These are phyloP conservation scores for Tychaedon coryphoeus DNA, from an alignment of 2,113 vertebrate species.

Conservation along the genomic window DNA sequence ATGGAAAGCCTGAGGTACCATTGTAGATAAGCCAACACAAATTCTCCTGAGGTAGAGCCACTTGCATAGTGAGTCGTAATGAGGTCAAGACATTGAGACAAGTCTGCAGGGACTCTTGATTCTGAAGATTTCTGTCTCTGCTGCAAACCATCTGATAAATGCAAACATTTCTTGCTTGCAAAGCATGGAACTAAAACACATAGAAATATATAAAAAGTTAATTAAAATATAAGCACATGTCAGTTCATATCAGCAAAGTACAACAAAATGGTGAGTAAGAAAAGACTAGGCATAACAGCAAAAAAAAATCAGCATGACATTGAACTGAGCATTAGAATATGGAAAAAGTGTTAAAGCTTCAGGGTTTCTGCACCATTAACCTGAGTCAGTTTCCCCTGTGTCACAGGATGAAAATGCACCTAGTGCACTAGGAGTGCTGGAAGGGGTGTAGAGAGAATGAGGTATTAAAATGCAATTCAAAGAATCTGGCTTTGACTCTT, in stretches of 20 bases:
- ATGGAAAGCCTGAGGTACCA: constrained; percentile 59
- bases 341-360: not conserved
- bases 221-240: not conserved
- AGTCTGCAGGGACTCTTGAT: constrained; percentile 70
- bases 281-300: not conserved
- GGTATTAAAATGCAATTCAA: not conserved
- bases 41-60: constrained; percentile 77
- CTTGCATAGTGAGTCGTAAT: constrained; percentile 79
- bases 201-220: not conserved
- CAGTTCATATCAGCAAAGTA: not conserved
- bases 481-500: not conserved
- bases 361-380: not conserved
- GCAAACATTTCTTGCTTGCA: constrained; percentile 76
- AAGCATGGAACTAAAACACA: constrained; percentile 80
- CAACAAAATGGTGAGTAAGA: not conserved
- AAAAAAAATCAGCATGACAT: not conserved
- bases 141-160: constrained; percentile 77
- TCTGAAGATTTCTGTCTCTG: constrained; percentile 65
- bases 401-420: not conserved
- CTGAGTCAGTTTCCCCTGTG: not conserved
- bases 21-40: constrained; percentile 86
- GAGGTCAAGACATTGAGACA: constrained; percentile 79
- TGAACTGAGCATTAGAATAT: not conserved
- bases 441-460: not conserved
- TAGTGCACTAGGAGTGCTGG: not conserved